Evolutionary conservation across 2,888 invertebrate genomes (phyloP), one percentile per base, ranked within the genome.

Genomic region (Drosophila pegasa): DNA sequence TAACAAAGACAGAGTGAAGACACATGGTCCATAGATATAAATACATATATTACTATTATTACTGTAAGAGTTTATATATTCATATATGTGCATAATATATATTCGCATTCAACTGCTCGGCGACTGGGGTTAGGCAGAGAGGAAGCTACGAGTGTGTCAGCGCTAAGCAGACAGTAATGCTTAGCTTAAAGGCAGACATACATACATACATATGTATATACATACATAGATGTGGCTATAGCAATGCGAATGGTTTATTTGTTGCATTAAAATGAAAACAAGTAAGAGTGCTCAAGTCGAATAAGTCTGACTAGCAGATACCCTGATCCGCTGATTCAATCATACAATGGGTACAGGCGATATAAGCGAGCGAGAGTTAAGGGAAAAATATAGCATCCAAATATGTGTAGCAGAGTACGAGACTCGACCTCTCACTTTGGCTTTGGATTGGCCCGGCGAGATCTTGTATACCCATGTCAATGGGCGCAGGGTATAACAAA

Each of bases 261-360:
- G 45, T 35, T 66, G 50, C 50, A 75, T 51, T 69, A 41, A 58
- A 54, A 59, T 31, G 56, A 64, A 48, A 48, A 31, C 48, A 35
- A 10, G 27, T 27, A 10, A 45, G 16, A 27, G 45, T 27, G 27
- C 10, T 27, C 43, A 25, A 4, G n/a, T 6, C 9, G 27, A 10
- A 9, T 16, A 18, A 9, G 27, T 3, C 3, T 12, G 27, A 27
- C 27, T 16, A 12, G 12, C 6, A 45, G 10, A 27, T 45, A 27
- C 27, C 3, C 27, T 12, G 27, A n/a, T n/a, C 27, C 0, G 8
- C 22, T 22, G 14, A 20, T 14, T 5, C 7, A 45, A 12, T 10
- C 6, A 16, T 27, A 20, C 12, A 40, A 20, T 40, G 1, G 9
- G 9, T 16, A 9, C 37, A 8, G 20, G 8, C 3, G 5, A 38